Evolutionary conservation across 2,797 vertebrate genomes (phyloP).

Genomic region (Tapera naevia): DNA sequence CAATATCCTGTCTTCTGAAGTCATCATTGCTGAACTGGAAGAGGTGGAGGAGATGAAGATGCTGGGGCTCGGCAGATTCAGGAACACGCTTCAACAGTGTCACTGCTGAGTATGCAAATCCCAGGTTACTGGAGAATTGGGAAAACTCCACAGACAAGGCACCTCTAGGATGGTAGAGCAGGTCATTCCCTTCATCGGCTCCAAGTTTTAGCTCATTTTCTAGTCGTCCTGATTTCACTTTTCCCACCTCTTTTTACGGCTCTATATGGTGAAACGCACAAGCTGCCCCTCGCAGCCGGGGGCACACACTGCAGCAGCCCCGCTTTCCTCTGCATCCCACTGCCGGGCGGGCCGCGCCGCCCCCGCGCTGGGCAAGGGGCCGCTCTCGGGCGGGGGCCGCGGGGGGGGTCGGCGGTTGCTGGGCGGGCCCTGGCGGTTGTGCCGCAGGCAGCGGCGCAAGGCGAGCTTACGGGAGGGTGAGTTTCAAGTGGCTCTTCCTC

Average conservation of each 20-base stretch:
- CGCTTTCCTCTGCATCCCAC: no score
- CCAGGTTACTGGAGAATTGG: neutral
- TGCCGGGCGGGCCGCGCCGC: fast-evolving
- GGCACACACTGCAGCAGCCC: fast-evolving
- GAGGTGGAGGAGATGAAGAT: neutral
- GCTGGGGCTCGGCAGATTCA: neutral
- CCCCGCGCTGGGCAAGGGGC: neutral
- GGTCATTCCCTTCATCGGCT: neutral
- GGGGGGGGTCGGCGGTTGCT: neutral
- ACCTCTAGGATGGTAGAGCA: neutral
- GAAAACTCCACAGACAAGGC: neutral
- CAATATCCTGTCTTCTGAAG: neutral
- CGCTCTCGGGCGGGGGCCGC: fast-evolving
- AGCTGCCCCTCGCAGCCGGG: fast-evolving
- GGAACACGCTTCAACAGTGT: neutral
- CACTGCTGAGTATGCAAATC: neutral
- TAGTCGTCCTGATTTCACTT: fast-evolving
- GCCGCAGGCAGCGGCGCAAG: no score
- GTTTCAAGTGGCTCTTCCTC: neutral
- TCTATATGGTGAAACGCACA: neutral
- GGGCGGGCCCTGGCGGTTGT: no score
- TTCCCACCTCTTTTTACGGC: neutral
- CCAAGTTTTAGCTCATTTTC: neutral
- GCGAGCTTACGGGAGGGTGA: no score
- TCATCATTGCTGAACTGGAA: neutral